These are phyloP conservation scores for Babylonia areolata DNA, from an alignment of 1,140 invertebrate genomes.

Conservation along the genomic window DNA sequence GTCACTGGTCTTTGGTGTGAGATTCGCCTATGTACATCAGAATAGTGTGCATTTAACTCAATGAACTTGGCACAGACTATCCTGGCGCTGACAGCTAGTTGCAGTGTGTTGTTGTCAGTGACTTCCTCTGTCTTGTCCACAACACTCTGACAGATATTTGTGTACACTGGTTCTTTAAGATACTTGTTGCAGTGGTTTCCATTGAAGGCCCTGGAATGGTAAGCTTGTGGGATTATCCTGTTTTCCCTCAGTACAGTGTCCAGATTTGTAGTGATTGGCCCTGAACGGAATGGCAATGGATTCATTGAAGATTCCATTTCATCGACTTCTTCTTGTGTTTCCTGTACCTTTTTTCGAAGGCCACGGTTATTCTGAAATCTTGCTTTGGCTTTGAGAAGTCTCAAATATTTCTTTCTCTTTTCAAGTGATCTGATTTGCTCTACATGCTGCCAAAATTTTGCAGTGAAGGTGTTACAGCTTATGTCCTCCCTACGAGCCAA, in stretches of 20 bases:
- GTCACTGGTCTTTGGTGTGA: neutral
- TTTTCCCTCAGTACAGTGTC: slow-evolving; percentile 3
- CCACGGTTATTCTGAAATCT: neutral
- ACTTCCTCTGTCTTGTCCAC: neutral
- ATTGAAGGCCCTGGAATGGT: slow-evolving; percentile 29
- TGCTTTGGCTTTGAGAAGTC: neutral
- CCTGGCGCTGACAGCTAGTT: neutral
- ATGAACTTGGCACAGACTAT: neutral
- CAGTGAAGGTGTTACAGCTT: neutral
- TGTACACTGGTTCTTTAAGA: neutral
- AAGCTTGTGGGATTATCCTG: slow-evolving; percentile 31
- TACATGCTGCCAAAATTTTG: neutral
- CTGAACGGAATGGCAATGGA: neutral
- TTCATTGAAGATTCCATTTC: neutral
- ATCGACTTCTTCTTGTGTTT: neutral
- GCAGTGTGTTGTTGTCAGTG: neutral
- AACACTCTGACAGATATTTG: slow-evolving; percentile 3
- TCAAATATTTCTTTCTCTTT: neutral
- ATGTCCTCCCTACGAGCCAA: neutral
- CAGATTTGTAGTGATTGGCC: slow-evolving; percentile 12
- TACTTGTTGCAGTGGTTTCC: slow-evolving; percentile 40
- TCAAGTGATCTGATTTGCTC: neutral
- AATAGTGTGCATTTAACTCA: neutral
- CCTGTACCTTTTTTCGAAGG: neutral
- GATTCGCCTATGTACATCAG: neutral